phyloP scores from a whole-genome alignment of 2,797 vertebrate species.

The Alcedo atthis region DNA sequence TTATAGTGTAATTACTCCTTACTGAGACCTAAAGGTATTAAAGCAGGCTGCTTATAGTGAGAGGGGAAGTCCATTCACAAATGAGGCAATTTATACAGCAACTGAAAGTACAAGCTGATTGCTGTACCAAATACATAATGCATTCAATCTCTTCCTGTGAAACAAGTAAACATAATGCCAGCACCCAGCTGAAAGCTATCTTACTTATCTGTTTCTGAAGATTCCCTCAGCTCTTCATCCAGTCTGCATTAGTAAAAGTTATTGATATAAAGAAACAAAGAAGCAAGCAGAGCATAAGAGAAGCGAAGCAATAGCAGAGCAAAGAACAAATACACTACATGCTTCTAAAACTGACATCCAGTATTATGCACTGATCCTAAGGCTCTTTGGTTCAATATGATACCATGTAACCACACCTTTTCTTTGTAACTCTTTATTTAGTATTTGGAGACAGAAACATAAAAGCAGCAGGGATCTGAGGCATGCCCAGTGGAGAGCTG shows the following conservation, averaged over 20 bases:
- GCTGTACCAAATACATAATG: not conserved
- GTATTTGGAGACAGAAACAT: slow-evolving; percentile 7
- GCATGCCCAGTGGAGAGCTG: slow-evolving; percentile 73
- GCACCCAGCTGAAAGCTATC: slow-evolving; percentile 67
- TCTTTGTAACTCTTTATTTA: slow-evolving; percentile 1
- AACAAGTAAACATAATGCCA: slow-evolving; percentile 21
- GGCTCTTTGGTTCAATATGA: not conserved
- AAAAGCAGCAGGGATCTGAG: slow-evolving; percentile 50
- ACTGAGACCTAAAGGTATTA: not conserved
- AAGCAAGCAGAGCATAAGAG: slow-evolving; percentile 78
- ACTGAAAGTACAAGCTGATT: not conserved
- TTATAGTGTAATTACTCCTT: not conserved
- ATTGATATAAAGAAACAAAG: slow-evolving; percentile 71
- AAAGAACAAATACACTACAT: slow-evolving; percentile 43
- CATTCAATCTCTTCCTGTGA: slow-evolving; percentile 45
- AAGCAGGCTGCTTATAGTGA: not conserved
- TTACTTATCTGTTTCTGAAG: slow-evolving; percentile 91
- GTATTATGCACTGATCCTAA: not conserved
- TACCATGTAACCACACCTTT: not conserved
- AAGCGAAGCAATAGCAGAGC: slow-evolving; percentile 76
- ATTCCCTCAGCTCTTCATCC: slow-evolving; percentile 92
- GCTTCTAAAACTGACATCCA: slow-evolving; percentile 20
- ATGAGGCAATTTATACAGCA: not conserved
- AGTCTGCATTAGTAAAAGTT: slow-evolving; percentile 85
- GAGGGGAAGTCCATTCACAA: slow-evolving; percentile 39